Conservation (phyloP, 1,140 invertebrate genomes). For the Proales similis region DNA sequence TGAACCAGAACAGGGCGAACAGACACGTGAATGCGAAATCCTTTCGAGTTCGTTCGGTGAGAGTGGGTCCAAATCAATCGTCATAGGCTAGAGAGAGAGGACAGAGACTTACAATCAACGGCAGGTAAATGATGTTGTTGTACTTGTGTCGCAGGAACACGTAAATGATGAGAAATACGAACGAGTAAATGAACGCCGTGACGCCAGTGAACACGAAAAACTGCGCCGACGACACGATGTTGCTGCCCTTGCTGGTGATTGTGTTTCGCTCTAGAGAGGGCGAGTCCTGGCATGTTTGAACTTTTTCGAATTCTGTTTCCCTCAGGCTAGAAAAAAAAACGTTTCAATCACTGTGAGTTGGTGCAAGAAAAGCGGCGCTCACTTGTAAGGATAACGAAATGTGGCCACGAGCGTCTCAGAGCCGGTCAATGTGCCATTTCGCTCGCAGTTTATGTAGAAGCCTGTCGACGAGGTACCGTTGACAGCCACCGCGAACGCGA, state of each 20-base stretch:
- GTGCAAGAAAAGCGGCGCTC: background rate
- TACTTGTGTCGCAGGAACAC: constrained; percentile 31
- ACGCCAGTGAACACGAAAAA: constrained; percentile 38
- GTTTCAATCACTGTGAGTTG: background rate
- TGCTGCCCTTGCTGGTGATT: constrained; percentile 1
- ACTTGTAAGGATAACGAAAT: constrained; percentile 26
- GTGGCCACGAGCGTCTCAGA: background rate
- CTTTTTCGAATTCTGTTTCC: background rate
- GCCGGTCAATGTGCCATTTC: background rate
- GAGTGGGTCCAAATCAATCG: background rate
- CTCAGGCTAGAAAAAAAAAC: background rate
- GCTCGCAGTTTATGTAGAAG: background rate
- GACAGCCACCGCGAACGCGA: constrained; percentile 25
- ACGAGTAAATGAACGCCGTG: constrained; percentile 19
- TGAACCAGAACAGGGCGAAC: constrained; percentile 34
- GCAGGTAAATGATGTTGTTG: constrained; percentile 15
- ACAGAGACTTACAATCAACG: constrained; percentile 8
- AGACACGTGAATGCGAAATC: constrained; percentile 14
- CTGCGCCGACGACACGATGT: constrained; percentile 9
- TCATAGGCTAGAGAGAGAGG: background rate
- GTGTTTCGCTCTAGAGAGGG: constrained; percentile 1
- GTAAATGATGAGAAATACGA: constrained; percentile 18
- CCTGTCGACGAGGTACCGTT: constrained; percentile 7
- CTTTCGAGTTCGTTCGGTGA: background rate
- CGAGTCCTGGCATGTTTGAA: background rate